Percentiles rank a stretch among this genome's conserved stretches.
These are phyloP conservation scores for Mantis religiosa DNA, from an alignment of 2,888 invertebrate genomes.

Conservation along the genomic window DNA sequence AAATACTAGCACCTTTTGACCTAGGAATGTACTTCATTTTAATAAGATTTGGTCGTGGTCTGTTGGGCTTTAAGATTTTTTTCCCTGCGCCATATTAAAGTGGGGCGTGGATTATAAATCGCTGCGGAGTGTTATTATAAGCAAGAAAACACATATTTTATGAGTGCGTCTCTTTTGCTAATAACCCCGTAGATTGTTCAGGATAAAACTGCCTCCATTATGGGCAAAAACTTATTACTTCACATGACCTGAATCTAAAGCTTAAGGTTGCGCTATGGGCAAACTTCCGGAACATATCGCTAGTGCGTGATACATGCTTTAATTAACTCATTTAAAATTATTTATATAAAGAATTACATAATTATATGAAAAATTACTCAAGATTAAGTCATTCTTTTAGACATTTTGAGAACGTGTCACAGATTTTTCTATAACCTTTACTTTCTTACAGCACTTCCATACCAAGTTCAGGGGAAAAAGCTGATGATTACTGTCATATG, in stretches of 20 bases:
- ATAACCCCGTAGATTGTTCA: not conserved
- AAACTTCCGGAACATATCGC: not conserved
- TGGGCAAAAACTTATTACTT: not conserved
- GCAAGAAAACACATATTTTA: not conserved
- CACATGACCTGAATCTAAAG: not conserved
- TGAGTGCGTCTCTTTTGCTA: not conserved
- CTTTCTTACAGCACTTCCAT: no score
- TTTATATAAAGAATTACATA: no score
- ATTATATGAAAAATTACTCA: no score
- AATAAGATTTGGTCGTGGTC: not conserved
- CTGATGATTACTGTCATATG: no score
- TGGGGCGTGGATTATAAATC: not conserved
- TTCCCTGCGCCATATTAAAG: not conserved
- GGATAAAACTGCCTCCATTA: not conserved
- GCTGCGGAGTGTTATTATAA: not conserved
- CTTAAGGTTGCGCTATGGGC: not conserved
- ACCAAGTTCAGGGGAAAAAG: no score
- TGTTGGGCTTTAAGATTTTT: not conserved
- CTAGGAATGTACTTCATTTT: not conserved
- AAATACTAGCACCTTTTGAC: no score
- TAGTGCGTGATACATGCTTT: no score
- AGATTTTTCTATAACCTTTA: no score
- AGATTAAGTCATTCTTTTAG: no score
- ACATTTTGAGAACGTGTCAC: no score
- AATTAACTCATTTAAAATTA: no score